Evolutionary conservation across 2,113 vertebrate genomes (phyloP).

Genomic region (Oophaga pumilio): DNA sequence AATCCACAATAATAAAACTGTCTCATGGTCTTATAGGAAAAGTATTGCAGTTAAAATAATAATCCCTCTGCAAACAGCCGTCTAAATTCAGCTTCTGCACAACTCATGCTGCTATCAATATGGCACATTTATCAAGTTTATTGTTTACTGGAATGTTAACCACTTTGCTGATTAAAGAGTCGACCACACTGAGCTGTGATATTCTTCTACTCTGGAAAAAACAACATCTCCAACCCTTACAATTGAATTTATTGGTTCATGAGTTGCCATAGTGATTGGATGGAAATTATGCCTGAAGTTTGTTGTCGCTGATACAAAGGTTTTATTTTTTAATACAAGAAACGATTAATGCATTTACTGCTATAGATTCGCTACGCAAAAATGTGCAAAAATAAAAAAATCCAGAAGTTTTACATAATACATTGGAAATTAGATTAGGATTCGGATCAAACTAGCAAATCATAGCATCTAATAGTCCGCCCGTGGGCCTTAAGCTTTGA

Average conservation of each 20-base stretch:
- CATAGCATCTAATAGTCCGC: background rate
- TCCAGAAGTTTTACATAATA: background rate
- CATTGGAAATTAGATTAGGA: background rate
- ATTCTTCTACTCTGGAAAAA: conserved; percentile 2
- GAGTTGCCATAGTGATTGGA: conserved; percentile 16
- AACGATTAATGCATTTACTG: background rate
- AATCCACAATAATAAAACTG: conserved; percentile 37
- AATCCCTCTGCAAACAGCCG: conserved; percentile 51
- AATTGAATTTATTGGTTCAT: background rate
- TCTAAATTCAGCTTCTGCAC: conserved; percentile 25
- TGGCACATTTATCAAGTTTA: conserved; percentile 49
- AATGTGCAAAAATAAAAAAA: background rate
- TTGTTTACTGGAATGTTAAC: conserved; percentile 45
- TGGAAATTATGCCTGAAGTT: background rate
- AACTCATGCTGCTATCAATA: conserved; percentile 47
- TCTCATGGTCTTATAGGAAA: conserved; percentile 28
- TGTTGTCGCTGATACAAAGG: background rate
- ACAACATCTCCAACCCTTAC: background rate
- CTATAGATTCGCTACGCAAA: background rate
- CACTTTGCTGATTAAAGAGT: conserved; percentile 47
- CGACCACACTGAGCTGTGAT: background rate
- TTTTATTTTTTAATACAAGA: background rate
- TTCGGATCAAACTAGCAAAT: background rate
- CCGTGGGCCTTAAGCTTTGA: background rate
- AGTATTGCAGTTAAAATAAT: conserved; percentile 45